Percentiles rank a stretch among this genome's conserved stretches.
phyloP scores from a whole-genome alignment of 2,888 invertebrate genomes.

The Punctoribates punctum region DNA sequence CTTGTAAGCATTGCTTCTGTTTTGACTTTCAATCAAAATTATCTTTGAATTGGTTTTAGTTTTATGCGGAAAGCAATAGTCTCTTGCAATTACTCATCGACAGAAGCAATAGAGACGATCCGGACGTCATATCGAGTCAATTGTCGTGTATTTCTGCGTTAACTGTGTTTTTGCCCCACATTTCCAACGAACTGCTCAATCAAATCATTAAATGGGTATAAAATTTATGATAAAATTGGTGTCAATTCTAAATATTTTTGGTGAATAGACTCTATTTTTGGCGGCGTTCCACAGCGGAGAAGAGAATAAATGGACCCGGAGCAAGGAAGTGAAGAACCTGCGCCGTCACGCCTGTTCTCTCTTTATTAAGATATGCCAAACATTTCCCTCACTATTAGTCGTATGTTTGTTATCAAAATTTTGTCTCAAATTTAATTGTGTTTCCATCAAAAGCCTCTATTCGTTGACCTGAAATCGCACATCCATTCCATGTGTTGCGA shows the following conservation, averaged over 20 bases:
- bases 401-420: too few relatives aligned
- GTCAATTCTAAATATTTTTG: constrained; percentile 7
- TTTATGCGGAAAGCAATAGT: constrained; percentile 14
- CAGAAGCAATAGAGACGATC: constrained; percentile 58
- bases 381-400: constrained; percentile 76
- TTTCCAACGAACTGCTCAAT: constrained; percentile 26
- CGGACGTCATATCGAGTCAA: constrained; percentile 73
- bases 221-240: neutral
- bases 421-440: neutral
- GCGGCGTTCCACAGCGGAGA: constrained; percentile 69
- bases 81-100: constrained; percentile 14
- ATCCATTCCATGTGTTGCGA: constrained; percentile 8
- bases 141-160: constrained; percentile 88
- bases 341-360: constrained; percentile 82
- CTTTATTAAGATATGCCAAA: constrained; percentile 81
- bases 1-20: constrained; percentile 5
- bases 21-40: neutral
- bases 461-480: constrained; percentile 16
- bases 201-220: constrained; percentile 43
- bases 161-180: constrained; percentile 76
- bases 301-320: constrained; percentile 64
- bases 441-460: constrained; percentile 16
- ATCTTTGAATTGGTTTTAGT: neutral
- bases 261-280: constrained; percentile 68
- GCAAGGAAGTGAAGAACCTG: constrained; percentile 73